Percentiles rank a stretch among this genome's conserved stretches.
phyloP scores from a whole-genome alignment of 2,113 vertebrate genomes.

The Miniopterus natalensis region DNA sequence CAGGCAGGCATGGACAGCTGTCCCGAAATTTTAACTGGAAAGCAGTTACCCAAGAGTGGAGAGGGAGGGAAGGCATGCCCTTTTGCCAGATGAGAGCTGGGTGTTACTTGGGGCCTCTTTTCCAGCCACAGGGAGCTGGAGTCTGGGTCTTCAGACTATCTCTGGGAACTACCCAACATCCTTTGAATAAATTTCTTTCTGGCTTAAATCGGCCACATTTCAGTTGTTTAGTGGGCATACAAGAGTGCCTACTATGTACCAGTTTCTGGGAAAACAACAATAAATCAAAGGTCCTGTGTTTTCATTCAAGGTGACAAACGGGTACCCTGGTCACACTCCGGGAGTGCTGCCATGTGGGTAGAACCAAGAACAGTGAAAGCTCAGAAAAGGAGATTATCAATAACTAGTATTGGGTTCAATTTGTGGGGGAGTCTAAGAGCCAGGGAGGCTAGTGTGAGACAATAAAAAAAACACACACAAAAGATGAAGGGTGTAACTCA shows the following conservation, averaged over 20 bases:
- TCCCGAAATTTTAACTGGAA: neutral
- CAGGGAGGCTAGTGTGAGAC: neutral
- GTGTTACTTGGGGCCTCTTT: neutral
- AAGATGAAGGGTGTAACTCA: neutral
- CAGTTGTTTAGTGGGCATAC: neutral
- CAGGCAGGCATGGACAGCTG: neutral
- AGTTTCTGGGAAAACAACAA: neutral
- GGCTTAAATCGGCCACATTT: neutral
- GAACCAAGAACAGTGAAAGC: fast-evolving
- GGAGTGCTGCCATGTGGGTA: fast-evolving
- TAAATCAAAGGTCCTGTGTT: neutral
- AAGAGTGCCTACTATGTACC: neutral
- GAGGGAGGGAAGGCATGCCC: neutral
- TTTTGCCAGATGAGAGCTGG: neutral
- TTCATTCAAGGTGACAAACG: neutral
- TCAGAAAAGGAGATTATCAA: neutral
- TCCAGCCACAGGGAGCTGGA: neutral
- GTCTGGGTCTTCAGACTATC: neutral
- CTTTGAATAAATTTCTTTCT: neutral
- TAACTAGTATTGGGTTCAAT: fast-evolving
- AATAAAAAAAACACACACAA: neutral
- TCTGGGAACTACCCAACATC: neutral
- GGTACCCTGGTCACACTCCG: fast-evolving
- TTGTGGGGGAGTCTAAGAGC: neutral
- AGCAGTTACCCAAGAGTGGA: neutral